These are phyloP conservation scores for Ceriagrion tenellum DNA, from an alignment of 2,888 invertebrate genomes.

Conservation along the genomic window DNA sequence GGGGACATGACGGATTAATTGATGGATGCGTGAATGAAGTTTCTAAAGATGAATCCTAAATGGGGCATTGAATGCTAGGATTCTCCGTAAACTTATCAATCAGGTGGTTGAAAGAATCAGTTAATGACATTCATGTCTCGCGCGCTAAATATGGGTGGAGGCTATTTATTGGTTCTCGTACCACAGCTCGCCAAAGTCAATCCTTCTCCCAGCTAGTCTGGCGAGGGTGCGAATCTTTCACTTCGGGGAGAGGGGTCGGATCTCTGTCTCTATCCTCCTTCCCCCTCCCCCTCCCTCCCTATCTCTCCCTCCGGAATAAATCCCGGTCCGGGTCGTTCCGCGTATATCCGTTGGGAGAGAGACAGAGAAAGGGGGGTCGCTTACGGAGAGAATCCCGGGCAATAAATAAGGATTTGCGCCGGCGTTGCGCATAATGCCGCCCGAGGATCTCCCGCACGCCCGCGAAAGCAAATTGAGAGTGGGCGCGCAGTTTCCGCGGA, in stretches of 20 bases:
- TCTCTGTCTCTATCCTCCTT: too few relatives aligned
- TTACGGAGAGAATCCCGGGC: not conserved
- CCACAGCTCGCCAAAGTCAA: not conserved
- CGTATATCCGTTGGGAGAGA: not conserved
- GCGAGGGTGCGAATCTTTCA: not conserved
- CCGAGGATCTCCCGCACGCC: not conserved
- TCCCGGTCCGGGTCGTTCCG: not conserved
- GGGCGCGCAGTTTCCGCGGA: not conserved
- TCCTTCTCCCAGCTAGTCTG: not conserved
- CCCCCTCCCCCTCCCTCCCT: too few relatives aligned
- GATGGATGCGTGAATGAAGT: too few relatives aligned
- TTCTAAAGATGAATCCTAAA: too few relatives aligned
- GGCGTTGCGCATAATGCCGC: not conserved
- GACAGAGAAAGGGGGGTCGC: too few relatives aligned
- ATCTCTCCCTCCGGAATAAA: not conserved
- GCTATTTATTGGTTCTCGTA: too few relatives aligned
- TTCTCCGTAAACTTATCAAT: too few relatives aligned
- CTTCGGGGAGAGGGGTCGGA: not conserved
- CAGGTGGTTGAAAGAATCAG: too few relatives aligned
- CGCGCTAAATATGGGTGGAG: too few relatives aligned
- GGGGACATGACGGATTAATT: too few relatives aligned
- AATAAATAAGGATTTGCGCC: conserved; percentile 12
- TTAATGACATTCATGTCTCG: too few relatives aligned
- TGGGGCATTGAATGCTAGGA: too few relatives aligned
- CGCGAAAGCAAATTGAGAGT: conserved; percentile 31